These are phyloP conservation scores for Enteromius viviparus DNA, from an alignment of 2,797 vertebrate genomes.

Conservation along the genomic window DNA sequence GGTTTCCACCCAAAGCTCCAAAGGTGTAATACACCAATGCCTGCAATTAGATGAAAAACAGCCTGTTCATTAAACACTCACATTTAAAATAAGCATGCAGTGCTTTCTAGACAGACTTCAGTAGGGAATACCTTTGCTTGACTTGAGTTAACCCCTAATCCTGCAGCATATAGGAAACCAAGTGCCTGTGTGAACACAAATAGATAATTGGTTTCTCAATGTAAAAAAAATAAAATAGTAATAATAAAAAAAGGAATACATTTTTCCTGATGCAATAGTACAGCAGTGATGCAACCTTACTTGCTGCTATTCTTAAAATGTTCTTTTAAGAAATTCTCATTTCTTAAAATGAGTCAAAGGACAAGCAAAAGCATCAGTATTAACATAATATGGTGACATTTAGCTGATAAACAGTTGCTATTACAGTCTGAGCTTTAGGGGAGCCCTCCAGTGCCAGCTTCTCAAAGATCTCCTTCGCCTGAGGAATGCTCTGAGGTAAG, in stretches of 20 bases:
- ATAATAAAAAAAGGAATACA: background rate
- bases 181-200: slow-evolving; percentile 82
- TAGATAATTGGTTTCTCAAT: background rate
- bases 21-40: slow-evolving; percentile 98
- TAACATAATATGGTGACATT: background rate
- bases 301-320: background rate
- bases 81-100: slow-evolving; percentile 20
- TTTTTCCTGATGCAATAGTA: background rate
- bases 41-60: slow-evolving; percentile 71
- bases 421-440: slow-evolving; percentile 93
- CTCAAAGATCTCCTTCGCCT: slow-evolving; percentile 90
- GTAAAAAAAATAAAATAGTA: background rate
- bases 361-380: background rate
- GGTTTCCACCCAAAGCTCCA: slow-evolving; percentile 94
- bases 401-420: slow-evolving; percentile 15
- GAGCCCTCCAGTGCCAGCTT: slow-evolving; percentile 91
- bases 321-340: no score
- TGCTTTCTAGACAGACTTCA: slow-evolving; percentile 30
- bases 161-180: slow-evolving; percentile 95
- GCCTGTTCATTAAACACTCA: background rate
- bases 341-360: background rate
- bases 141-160: slow-evolving; percentile 96
- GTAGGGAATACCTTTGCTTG: slow-evolving; percentile 91
- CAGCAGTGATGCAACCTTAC: background rate
- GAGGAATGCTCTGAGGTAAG: slow-evolving; percentile 86